Percentiles rank a stretch among this genome's conserved stretches.
phyloP scores from a whole-genome alignment of 2,888 invertebrate genomes.

The Venusia cambrica region DNA sequence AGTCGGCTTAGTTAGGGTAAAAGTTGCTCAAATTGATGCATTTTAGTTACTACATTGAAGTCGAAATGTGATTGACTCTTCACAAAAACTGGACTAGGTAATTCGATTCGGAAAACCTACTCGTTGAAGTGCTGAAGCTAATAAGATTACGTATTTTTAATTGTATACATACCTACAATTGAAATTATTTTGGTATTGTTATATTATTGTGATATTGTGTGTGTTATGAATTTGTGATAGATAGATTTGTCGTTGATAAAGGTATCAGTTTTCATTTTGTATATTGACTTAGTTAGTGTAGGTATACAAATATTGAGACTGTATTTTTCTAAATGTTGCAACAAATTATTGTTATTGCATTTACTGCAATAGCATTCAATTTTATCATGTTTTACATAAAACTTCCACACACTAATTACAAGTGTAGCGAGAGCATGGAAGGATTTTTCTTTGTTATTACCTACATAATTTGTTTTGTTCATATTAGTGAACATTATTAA shows the following conservation, averaged over 20 bases:
- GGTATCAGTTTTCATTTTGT: conserved; percentile 19
- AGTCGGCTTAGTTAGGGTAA: conserved; percentile 31
- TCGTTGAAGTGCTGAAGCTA: conserved; percentile 7
- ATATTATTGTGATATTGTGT: conserved; percentile 56
- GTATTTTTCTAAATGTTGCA: background rate
- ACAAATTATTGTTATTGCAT: conserved; percentile 6
- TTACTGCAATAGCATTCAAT: conserved; percentile 4
- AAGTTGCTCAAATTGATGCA: conserved; percentile 75
- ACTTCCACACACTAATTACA: too few species aligned
- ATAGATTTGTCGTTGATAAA: conserved; percentile 29
- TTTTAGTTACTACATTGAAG: conserved; percentile 49
- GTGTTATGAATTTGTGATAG: conserved; percentile 67
- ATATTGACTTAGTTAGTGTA: too few species aligned
- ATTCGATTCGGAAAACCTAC: conserved; percentile 8
- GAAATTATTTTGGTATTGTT: conserved; percentile 31
- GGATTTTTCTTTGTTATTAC: too few species aligned
- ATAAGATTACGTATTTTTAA: conserved; percentile 33
- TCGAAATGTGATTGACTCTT: conserved; percentile 40
- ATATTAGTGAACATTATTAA: conserved; percentile 4
- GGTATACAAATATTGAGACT: conserved; percentile 11
- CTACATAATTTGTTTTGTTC: conserved; percentile 7
- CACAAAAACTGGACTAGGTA: conserved; percentile 23
- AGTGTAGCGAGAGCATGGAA: too few species aligned
- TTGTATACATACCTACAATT: conserved; percentile 31
- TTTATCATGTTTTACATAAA: background rate